These are phyloP conservation scores for Sebastiscus tertius DNA, from an alignment of 2,797 vertebrate genomes.

Conservation along the genomic window DNA sequence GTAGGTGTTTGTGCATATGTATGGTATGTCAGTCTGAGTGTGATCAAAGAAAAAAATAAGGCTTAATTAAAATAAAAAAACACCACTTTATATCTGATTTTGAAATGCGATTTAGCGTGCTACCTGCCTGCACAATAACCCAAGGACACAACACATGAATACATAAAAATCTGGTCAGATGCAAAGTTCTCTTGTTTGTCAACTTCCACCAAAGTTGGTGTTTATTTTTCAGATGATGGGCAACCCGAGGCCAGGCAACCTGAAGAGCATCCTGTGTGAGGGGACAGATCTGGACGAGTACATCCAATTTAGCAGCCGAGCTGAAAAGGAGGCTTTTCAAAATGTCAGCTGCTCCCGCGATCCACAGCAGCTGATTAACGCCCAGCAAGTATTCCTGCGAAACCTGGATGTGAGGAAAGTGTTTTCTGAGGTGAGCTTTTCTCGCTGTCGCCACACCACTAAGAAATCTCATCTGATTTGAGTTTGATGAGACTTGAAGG, in stretches of 20 bases:
- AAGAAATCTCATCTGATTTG: background rate
- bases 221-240: slow-evolving; percentile 56
- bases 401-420: slow-evolving; percentile 75
- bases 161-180: slow-evolving; percentile 4
- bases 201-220: background rate
- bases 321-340: slow-evolving; percentile 76
- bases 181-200: slow-evolving; percentile 29
- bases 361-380: slow-evolving; percentile 73
- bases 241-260: slow-evolving; percentile 25
- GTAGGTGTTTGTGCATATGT: background rate
- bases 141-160: background rate
- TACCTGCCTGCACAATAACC: background rate
- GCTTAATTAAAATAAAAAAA: background rate
- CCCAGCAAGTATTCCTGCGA: slow-evolving; percentile 66
- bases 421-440: slow-evolving; percentile 67
- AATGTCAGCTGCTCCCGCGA: slow-evolving; percentile 83
- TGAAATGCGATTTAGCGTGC: background rate
- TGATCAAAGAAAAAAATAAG: background rate
- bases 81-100: background rate
- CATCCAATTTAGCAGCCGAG: slow-evolving; percentile 73
- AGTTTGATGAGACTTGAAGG: slow-evolving; percentile 6
- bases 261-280: slow-evolving; percentile 75
- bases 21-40: background rate
- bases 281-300: slow-evolving; percentile 66
- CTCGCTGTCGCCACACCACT: background rate